phyloP scores from a whole-genome alignment of 1,140 invertebrate genomes.

The Trichoplusia ni region DNA sequence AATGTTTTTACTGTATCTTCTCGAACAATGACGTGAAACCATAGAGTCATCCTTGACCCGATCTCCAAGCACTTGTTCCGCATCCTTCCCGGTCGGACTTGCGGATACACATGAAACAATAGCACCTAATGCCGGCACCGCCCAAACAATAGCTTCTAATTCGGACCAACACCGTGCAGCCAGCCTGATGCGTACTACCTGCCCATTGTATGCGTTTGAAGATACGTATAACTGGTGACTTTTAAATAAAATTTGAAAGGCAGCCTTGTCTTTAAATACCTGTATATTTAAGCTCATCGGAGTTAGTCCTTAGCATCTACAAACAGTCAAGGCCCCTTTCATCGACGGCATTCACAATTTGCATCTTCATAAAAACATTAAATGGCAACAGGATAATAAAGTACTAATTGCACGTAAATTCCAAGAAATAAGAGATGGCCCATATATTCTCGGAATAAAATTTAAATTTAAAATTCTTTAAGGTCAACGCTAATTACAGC shows the following conservation, averaged over 20 bases:
- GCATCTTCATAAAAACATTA: not conserved
- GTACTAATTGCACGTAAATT: constrained; percentile 12
- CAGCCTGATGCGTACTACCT: constrained; percentile 3
- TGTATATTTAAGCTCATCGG: constrained; percentile 14
- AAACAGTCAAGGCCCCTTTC: not conserved
- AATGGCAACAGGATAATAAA: not conserved
- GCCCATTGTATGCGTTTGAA: constrained; percentile 6
- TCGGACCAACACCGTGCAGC: not conserved
- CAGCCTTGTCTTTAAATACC: constrained; percentile 1
- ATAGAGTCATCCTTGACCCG: constrained; percentile 27
- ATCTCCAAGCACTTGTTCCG: constrained; percentile 24
- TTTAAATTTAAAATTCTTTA: constrained; percentile 11
- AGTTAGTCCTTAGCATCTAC: constrained; percentile 5
- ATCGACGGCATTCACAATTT: not conserved
- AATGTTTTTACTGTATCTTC: not conserved
- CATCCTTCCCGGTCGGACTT: constrained; percentile 25
- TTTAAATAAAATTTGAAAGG: constrained; percentile 4
- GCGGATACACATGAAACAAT: constrained; percentile 39
- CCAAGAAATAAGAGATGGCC: constrained; percentile 10
- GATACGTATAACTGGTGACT: constrained; percentile 6
- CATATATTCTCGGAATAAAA: constrained; percentile 17
- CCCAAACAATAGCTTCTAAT: constrained; percentile 36
- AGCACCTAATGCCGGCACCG: constrained; percentile 32
- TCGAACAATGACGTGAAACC: constrained; percentile 14
- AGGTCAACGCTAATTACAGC: constrained; percentile 22